phyloP scores from a whole-genome alignment of 92 coral and sea anemone genomes.

The Actinostola sp. region DNA sequence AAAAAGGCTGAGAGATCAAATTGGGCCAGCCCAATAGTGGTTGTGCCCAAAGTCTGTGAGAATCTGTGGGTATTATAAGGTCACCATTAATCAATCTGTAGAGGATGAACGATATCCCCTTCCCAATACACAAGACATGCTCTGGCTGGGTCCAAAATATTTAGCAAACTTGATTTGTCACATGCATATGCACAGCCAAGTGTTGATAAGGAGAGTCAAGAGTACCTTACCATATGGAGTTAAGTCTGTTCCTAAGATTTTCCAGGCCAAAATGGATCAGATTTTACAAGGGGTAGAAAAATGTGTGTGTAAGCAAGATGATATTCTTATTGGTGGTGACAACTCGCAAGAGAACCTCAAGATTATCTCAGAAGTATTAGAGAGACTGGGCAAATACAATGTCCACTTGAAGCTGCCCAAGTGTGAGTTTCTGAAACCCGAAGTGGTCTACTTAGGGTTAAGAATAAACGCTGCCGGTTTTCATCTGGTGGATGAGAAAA shows the following conservation, averaged over 20 bases:
- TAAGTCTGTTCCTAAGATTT: no score
- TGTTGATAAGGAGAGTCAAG: no score
- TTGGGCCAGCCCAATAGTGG: constrained; percentile 54
- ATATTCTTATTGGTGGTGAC: constrained; percentile 26
- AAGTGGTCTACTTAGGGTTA: constrained; percentile 61
- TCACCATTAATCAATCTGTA: constrained; percentile 38
- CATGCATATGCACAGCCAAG: no score
- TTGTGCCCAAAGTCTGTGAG: constrained; percentile 48
- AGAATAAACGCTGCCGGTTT: constrained; percentile 53
- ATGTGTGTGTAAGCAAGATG: constrained; percentile 52
- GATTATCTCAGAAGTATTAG: constrained; percentile 37
- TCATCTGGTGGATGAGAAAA: constrained; percentile 68
- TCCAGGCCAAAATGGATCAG: no score
- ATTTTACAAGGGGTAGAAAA: constrained; percentile 48
- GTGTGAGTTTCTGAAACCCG: constrained; percentile 55
- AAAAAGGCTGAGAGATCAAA: constrained; percentile 22
- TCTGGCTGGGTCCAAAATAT: no score
- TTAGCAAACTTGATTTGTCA: no score
- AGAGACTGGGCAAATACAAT: constrained; percentile 23
- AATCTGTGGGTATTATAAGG: constrained; percentile 39
- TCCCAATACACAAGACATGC: no score
- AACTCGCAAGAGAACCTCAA: constrained; percentile 29
- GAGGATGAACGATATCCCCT: constrained; percentile 44
- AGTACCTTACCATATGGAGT: no score
- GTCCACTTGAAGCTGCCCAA: constrained; percentile 35